These are phyloP conservation scores for Diorhabda carinulata DNA, from an alignment of 1,140 invertebrate species.

Conservation along the genomic window DNA sequence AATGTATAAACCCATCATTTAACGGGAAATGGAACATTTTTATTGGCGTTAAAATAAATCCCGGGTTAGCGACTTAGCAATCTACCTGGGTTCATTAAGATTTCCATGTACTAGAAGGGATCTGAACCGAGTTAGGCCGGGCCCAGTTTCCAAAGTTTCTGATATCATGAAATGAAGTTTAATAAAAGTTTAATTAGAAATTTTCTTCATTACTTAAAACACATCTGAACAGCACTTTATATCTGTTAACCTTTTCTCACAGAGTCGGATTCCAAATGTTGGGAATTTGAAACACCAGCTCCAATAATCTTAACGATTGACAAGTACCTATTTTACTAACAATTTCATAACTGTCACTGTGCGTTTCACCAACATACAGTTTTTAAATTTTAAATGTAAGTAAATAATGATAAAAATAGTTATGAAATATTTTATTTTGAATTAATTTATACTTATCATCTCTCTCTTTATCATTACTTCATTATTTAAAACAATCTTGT, in stretches of 20 bases:
- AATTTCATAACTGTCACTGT: too few species aligned
- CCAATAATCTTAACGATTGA: too few species aligned
- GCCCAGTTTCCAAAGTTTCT: constrained; percentile 25
- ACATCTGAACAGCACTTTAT: constrained; percentile 27
- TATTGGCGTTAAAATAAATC: not conserved
- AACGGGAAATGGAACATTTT: not conserved
- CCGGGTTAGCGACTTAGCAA: not conserved
- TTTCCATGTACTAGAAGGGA: not conserved
- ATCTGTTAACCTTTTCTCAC: constrained; percentile 19
- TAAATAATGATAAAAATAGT: too few species aligned
- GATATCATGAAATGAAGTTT: constrained; percentile 43
- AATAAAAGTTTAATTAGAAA: constrained; percentile 47
- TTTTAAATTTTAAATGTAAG: too few species aligned
- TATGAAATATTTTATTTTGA: too few species aligned
- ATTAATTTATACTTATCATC: too few species aligned
- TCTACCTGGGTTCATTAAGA: not conserved
- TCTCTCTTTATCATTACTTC: too few species aligned
- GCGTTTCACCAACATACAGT: too few species aligned
- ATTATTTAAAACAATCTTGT: too few species aligned
- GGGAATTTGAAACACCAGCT: too few species aligned
- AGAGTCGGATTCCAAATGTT: not conserved
- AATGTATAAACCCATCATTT: not conserved
- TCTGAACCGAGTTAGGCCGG: not conserved
- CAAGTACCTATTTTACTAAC: too few species aligned
- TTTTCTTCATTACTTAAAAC: constrained; percentile 40